Evolutionary conservation across 2,888 invertebrate genomes (phyloP), one percentile per base, ranked within the genome.

Genomic region (Leucozona laternaria): DNA sequence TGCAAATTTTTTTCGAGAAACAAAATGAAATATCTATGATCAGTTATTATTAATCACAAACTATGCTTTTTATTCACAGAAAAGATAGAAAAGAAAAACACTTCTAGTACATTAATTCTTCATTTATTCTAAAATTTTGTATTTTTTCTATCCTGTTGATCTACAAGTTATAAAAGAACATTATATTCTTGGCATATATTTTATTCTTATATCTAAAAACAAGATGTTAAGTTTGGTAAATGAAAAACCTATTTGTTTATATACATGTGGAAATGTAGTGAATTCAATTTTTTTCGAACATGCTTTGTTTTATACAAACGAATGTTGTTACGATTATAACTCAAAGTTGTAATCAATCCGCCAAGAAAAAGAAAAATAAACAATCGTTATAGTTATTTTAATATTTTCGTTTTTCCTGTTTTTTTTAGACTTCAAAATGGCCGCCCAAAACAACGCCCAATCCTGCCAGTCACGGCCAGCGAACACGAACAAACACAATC

Each of bases 381-480:
- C 50, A 4, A 31, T 45, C 31, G 10, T 22, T 13, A 77, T 40
- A 11, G 25, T 28, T 53, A 25, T 22, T 50, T 37, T 37, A 79
- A 62, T 73, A 64, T 40, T 75, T 75, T 77, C 43, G 58, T 48
- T 73, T 78, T 58, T 79, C 82, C 17, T 57, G 15, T 8, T 17
- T 57, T n/a, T 77, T 86, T 66, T 82, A 86, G 86, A 82, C 37
- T 86, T 79, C 86, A 86, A 81, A 43, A 86, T 86, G 86, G 86
- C 82, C 77, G 79, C 79, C 76, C 53, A 62, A 64, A 45, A 79
- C 58, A 81, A 45, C 82, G 79, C 82, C 70, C 28, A 73, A 70
- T 73, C 62, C 71, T 60, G 86, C 81, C 81, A 71, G 73, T 57
- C 78, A 64, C 73, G 86, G 86, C 86, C 81, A 48, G 78, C 86